Percentiles rank a stretch among this genome's conserved stretches.
These are phyloP conservation scores for Eulemur rufifrons DNA, from an alignment of 2,113 vertebrate genomes.

Conservation along the genomic window DNA sequence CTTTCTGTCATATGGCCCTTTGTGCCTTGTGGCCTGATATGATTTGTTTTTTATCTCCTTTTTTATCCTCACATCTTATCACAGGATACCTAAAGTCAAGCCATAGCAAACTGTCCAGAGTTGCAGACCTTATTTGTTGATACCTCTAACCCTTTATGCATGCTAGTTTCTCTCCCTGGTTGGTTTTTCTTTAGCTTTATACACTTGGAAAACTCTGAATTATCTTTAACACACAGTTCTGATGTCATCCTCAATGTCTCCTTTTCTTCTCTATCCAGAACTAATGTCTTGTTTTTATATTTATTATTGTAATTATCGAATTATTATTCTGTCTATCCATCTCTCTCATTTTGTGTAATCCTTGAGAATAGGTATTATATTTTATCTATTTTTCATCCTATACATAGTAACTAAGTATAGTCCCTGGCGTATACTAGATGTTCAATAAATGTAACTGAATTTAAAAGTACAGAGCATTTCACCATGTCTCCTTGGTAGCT, in stretches of 20 bases:
- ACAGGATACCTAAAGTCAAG: not conserved
- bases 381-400: not conserved
- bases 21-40: not conserved
- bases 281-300: not conserved
- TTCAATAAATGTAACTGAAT: not conserved
- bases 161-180: not conserved
- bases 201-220: not conserved
- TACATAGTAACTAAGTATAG: not conserved
- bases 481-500: not conserved
- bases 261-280: not conserved
- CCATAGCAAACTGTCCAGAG: not conserved
- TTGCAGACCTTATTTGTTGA: not conserved
- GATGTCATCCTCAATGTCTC: not conserved
- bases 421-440: not conserved
- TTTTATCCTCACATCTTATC: not conserved
- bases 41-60: not conserved
- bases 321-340: not conserved
- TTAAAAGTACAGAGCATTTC: not conserved
- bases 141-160: not conserved
- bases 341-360: not conserved
- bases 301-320: not conserved
- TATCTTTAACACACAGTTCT: not conserved
- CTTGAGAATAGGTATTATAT: not conserved
- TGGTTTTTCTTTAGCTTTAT: not conserved
- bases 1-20: not conserved